Evolutionary conservation across 35 echinoderm and acorn worm species (phyloP).

Genomic region (Ptychodera flava): DNA sequence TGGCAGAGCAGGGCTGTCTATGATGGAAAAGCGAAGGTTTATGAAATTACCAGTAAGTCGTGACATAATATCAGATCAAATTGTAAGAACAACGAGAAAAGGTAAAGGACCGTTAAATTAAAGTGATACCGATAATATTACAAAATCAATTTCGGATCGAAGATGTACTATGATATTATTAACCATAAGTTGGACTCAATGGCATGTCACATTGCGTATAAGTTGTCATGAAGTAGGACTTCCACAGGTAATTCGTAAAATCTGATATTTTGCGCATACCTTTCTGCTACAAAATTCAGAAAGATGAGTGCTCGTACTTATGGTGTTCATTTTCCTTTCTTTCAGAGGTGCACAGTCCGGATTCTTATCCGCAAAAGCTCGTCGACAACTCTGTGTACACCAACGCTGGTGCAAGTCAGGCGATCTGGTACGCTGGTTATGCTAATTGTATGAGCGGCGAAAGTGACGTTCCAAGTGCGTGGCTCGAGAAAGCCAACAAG

Average conservation of each 20-base stretch:
- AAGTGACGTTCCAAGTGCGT: background rate
- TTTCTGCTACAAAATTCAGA: too few species aligned
- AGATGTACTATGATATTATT: too few species aligned
- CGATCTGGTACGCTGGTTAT: background rate
- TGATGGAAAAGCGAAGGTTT: constrained; percentile 21
- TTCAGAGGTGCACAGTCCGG: constrained; percentile 71
- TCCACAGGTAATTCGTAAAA: too few species aligned
- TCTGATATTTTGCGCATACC: too few species aligned
- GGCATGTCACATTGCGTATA: too few species aligned
- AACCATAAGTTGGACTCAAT: too few species aligned
- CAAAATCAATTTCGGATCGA: too few species aligned
- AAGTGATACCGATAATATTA: too few species aligned
- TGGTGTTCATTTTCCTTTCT: too few species aligned
- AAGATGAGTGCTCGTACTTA: too few species aligned
- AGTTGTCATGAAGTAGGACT: too few species aligned
- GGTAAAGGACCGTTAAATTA: background rate
- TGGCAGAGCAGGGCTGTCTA: constrained; percentile 49
- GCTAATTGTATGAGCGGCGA: constrained; percentile 6
- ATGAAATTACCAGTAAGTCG: constrained; percentile 49
- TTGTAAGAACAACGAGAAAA: background rate
- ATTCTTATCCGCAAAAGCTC: constrained; percentile 56
- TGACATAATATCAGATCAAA: background rate
- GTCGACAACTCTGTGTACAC: constrained; percentile 25
- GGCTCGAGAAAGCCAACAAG: constrained; percentile 5
- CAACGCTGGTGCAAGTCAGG: constrained; percentile 8